Evolutionary conservation across 2,797 vertebrate genomes (phyloP), one percentile per base, ranked within the genome.

Genomic region (Gymnothorax reevesii): DNA sequence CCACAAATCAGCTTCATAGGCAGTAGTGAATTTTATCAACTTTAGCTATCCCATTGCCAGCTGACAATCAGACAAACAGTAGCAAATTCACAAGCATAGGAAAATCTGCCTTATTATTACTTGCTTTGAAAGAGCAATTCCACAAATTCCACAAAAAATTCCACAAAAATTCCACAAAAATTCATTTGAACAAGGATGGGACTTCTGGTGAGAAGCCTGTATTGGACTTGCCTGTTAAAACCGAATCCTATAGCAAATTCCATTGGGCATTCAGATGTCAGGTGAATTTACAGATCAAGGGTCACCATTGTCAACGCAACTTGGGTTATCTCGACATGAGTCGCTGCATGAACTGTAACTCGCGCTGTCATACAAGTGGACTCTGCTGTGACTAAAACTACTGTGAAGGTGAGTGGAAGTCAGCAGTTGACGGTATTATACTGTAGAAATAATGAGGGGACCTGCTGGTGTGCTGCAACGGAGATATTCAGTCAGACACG

Each of bases 401-500:
- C 64, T 10, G n/a, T n/a, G 64, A 69, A 69, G 64, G 64, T 69
- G 64, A 57, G 55, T 69, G 59, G 25, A 55, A 25, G 25, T 52
- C 54, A 25, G 27, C 20, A 7, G 55, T 33, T 59, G 55, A 83
- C 55, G 66, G 71, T 33, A 57, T 75, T 83, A 77, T 27, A 73
- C 49, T 20, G n/a, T 54, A 54, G 60, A 52, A 69, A 54, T 85
- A 25, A 73, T 9, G 42, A 20, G 33, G n/a, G 25, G 12, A 73
- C 17, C 5, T 42, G 66, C 71, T 52, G 27, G 6, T 42, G 82
- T 33, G 27, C 42, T 82, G 49, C 15, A 69, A 22, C 77, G 66
- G 52, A 59, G 57, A 83, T 69, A 55, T 57, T 86, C 17, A 69
- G 60, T 25, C 85, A 69, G 25, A 25, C 49, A 69, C 57, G 33